Percentiles rank a stretch among this genome's conserved stretches.
Conservation (phyloP, 2,113 vertebrate genomes). For the Fulmarus glacialis region DNA sequence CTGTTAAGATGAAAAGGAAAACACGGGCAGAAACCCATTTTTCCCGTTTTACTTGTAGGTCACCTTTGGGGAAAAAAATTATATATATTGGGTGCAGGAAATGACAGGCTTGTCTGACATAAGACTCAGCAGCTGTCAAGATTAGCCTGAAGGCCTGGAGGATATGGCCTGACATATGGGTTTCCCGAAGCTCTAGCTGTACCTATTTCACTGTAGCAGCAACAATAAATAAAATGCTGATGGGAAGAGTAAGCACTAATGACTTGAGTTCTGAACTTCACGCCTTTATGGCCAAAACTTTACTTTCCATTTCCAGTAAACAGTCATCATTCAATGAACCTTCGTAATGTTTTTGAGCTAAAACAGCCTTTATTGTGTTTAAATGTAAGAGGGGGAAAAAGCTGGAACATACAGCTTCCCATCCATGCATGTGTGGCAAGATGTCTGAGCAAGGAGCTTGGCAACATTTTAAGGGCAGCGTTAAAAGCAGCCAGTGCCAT, state of each 20-base stretch:
- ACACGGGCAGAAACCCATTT: not conserved
- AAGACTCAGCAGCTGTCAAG: conserved; percentile 45
- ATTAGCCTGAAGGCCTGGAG: conserved; percentile 30
- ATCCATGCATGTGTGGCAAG: not conserved
- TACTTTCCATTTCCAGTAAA: not conserved
- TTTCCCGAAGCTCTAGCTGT: not conserved
- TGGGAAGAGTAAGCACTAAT: not conserved
- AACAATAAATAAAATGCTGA: conserved; percentile 28
- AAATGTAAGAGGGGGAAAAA: rapidly evolving
- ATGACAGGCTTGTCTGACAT: conserved; percentile 33
- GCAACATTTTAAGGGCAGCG: not conserved
- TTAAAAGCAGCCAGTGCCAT: not conserved
- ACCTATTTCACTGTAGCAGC: not conserved
- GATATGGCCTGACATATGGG: conserved; percentile 38
- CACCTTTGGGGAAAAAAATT: not conserved
- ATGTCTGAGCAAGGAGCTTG: not conserved
- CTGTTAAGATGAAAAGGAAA: not conserved
- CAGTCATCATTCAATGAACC: not conserved
- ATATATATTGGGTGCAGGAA: not conserved
- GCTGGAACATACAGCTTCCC: not conserved
- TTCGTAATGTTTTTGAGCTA: not conserved
- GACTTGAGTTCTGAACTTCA: not conserved
- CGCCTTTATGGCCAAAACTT: not conserved
- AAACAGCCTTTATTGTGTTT: not conserved
- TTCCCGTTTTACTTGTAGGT: not conserved